Evolutionary conservation across 2,113 vertebrate species (phyloP), one percentile per base, ranked within the genome.

Genomic region (Solenodon paradoxus): DNA sequence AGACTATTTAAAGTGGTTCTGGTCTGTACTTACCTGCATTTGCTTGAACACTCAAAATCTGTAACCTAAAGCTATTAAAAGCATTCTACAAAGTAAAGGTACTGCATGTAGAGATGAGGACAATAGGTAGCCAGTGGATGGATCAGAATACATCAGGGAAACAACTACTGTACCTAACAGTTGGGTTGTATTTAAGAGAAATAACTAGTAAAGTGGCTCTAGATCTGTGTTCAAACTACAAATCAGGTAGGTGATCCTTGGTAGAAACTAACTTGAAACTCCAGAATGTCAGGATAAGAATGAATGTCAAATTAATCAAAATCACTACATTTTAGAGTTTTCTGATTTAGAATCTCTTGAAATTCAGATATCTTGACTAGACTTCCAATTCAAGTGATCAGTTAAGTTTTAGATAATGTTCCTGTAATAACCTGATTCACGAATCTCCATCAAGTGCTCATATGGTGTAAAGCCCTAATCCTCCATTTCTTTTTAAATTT

Each of bases 251-350:
- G 55, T 79, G 57, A 49, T 55, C 59, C 22, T 32, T 72, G 61
- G 22, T 75, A 66, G 82, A 38, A 74, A 15, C 53, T 49, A 63
- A 90, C 64, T 55, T 24, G 78, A 88, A 88, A 80, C 61, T 77
- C 49, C 88, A 90, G 66, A 40, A 81, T 95, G 85, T 92, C 61
- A 94, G 61, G 57, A 77, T 57, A 11, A 90, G 66, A 79, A 45
- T 71, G 69, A 92, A 30, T 61, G n/a, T 74, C 47, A 61, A 22
- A 20, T 53, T 71, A 59, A 82, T 90, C 75, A 57, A 90, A 95
- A 35, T 83, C 42, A 45, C 10, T 16, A 69, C 32, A 66, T 63
- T 86, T 68, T 64, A 38, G 38, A 69, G 79, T 74, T 45, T 61
- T 13, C 40, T 26, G 2, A 49, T 77, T 84, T 90, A 68, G 45